Conservation (phyloP, 1,140 invertebrate genomes). For the Steinernema khuongi region DNA sequence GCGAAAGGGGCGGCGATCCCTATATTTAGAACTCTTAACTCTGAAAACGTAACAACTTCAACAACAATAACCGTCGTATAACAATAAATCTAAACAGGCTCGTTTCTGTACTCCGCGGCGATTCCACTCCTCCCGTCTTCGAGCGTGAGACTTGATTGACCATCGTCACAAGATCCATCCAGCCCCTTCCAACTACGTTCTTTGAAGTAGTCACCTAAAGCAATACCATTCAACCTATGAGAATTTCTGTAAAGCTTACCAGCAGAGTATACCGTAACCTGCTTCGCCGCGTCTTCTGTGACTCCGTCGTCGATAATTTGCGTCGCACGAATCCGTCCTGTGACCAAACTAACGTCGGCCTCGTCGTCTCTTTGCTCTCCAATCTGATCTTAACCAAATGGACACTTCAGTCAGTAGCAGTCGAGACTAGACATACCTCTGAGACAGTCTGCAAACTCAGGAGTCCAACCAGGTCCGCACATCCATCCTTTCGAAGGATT, state of each 20-base stretch:
- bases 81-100: too few species aligned
- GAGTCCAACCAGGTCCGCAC: conserved; percentile 34
- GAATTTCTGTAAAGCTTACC: conserved; percentile 22
- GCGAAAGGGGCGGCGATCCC: too few species aligned
- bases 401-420: not conserved
- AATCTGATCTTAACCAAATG: conserved; percentile 32
- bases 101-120: conserved; percentile 20
- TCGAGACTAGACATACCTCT: conserved; percentile 23
- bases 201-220: conserved; percentile 34
- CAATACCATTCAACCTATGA: not conserved
- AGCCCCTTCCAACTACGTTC: conserved; percentile 31
- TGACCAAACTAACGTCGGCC: conserved; percentile 28
- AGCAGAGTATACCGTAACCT: conserved; percentile 26
- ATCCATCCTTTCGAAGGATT: conserved; percentile 36
- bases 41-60: too few species aligned
- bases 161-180: conserved; percentile 21
- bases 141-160: conserved; percentile 8
- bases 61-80: too few species aligned
- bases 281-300: not conserved
- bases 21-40: too few species aligned
- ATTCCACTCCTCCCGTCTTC: conserved; percentile 27
- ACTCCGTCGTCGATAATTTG: conserved; percentile 19
- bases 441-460: conserved; percentile 34
- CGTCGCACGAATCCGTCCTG: conserved; percentile 24
- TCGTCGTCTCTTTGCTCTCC: conserved; percentile 17